Conservation (phyloP, 1,140 invertebrate genomes). For the Hypothenemus hampei region DNA sequence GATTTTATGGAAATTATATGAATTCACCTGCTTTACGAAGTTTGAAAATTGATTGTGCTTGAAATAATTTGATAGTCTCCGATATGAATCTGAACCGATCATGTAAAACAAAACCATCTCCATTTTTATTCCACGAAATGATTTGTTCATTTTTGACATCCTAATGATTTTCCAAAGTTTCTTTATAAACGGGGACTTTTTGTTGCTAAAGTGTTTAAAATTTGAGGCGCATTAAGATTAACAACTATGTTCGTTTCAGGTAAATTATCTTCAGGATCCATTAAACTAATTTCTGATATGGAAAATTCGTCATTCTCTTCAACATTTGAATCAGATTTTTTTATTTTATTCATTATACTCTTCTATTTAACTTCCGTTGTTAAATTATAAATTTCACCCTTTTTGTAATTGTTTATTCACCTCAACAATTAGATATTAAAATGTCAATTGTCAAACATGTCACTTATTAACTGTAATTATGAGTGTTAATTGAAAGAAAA, state of each 20-base stretch:
- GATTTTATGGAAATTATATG: slow-evolving; percentile 35
- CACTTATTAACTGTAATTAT: no score
- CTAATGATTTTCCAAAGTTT: slow-evolving; percentile 35
- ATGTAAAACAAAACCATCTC: slow-evolving; percentile 33
- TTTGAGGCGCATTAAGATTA: background rate
- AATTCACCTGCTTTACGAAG: slow-evolving; percentile 34
- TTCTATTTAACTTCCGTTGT: no score
- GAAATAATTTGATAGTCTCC: slow-evolving; percentile 32
- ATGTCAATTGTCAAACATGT: no score
- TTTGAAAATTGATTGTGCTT: slow-evolving; percentile 35
- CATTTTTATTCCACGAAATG: slow-evolving; percentile 30
- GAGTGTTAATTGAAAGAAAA: no score
- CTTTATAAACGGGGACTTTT: slow-evolving; percentile 27
- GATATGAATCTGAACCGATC: slow-evolving; percentile 29
- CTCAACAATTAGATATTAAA: no score
- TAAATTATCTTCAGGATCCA: no score
- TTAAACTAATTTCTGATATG: no score
- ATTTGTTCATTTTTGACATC: slow-evolving; percentile 25
- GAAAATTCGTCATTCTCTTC: no score
- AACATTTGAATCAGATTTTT: no score
- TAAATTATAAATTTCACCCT: no score
- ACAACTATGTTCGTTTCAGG: slow-evolving; percentile 5
- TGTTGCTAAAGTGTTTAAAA: background rate
- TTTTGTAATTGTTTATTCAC: no score
- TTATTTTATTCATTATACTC: no score